Percentiles rank a stretch among this genome's conserved stretches.
Conservation (phyloP, 1,140 invertebrate genomes). For the Brachionus manjavacas region DNA sequence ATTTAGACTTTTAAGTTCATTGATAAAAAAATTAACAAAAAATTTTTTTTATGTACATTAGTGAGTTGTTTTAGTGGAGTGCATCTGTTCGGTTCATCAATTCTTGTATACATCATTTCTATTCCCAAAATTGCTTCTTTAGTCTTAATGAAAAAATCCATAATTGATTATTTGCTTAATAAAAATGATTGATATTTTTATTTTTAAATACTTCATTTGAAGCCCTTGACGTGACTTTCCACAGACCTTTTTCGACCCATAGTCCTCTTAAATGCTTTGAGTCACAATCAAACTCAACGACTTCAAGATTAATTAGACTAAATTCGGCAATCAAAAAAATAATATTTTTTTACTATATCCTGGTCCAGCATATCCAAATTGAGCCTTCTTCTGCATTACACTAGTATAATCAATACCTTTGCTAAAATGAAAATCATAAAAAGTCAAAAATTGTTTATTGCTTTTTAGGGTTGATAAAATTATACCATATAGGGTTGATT, state of each 20-base stretch:
- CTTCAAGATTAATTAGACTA: neutral
- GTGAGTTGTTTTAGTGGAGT: constrained; percentile 11
- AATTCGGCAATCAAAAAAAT: neutral
- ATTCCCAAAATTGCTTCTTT: constrained; percentile 1
- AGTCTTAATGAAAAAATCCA: neutral
- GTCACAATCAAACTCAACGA: constrained; percentile 38
- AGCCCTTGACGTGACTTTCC: neutral
- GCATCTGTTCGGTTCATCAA: neutral
- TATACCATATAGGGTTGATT: neutral
- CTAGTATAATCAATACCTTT: constrained; percentile 21
- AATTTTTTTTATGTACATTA: neutral
- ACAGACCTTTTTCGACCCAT: constrained; percentile 32
- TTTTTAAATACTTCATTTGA: neutral
- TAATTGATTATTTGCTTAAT: too few species aligned
- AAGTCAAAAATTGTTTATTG: too few species aligned
- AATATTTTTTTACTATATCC: constrained; percentile 18
- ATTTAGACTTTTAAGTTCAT: neutral
- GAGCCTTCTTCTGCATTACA: neutral
- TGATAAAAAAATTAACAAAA: too few species aligned
- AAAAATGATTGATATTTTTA: neutral
- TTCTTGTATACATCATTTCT: neutral
- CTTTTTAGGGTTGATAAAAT: too few species aligned
- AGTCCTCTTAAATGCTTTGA: constrained; percentile 10
- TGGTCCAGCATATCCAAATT: constrained; percentile 16
- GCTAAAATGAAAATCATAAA: too few species aligned